Evolutionary conservation across 2,888 invertebrate species (phyloP).

Genomic region (Amiota mariae): DNA sequence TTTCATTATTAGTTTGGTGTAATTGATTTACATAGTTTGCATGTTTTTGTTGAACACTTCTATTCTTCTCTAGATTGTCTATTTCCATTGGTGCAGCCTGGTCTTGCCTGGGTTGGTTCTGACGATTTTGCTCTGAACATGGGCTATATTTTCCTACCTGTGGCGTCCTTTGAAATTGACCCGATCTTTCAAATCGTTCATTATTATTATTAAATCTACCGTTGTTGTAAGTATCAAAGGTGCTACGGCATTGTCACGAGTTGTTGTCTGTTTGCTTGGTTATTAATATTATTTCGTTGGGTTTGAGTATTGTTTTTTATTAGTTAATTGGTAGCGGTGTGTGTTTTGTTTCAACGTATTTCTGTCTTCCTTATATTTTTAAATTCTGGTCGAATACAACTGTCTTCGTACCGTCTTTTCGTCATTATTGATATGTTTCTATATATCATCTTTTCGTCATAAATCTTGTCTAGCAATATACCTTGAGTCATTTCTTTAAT

Average conservation of each 20-base stretch:
- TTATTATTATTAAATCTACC: conserved; percentile 6
- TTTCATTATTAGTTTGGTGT: conserved; percentile 6
- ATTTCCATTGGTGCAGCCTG: conserved; percentile 22
- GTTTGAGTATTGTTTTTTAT: conserved; percentile 5
- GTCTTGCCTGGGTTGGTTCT: conserved; percentile 2
- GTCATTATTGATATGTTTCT: neutral
- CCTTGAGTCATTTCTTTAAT: conserved; percentile 13
- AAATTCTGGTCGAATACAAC: conserved; percentile 14
- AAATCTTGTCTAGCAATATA: conserved; percentile 5
- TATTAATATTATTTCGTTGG: conserved; percentile 7
- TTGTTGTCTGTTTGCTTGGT: conserved; percentile 7
- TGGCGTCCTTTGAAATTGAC: neutral
- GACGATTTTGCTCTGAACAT: conserved; percentile 4
- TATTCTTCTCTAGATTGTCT: conserved; percentile 10
- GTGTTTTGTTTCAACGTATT: neutral
- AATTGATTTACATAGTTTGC: neutral
- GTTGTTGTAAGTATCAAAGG: neutral
- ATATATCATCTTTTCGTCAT: neutral
- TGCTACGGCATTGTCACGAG: neutral
- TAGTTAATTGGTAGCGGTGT: conserved; percentile 1
- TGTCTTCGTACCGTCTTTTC: conserved; percentile 14
- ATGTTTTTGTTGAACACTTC: neutral
- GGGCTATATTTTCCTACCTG: conserved; percentile 9
- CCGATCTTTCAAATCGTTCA: conserved; percentile 11
- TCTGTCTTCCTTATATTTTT: conserved; percentile 11